These are phyloP conservation scores for Simalia tracyae DNA, from an alignment of 2,797 vertebrate species.

Conservation along the genomic window DNA sequence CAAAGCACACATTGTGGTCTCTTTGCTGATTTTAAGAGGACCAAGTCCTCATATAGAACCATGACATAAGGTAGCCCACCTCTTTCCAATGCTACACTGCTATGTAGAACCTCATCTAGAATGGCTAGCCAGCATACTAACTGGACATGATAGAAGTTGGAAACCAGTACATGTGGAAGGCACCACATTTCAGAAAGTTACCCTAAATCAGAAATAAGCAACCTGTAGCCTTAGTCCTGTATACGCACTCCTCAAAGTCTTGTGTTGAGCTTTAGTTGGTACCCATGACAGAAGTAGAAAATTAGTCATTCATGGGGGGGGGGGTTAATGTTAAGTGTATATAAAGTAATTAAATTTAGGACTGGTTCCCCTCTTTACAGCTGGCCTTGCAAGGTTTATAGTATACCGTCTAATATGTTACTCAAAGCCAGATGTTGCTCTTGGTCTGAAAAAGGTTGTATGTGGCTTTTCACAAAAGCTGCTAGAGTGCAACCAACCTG, in stretches of 20 bases:
- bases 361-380: not conserved
- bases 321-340: not conserved
- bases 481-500: not conserved
- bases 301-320: not conserved
- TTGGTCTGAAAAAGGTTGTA: not conserved
- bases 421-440: not conserved
- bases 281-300: not conserved
- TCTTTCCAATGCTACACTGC: no score
- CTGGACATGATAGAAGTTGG: not conserved
- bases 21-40: no score
- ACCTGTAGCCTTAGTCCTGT: not conserved
- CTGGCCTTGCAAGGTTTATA: not conserved
- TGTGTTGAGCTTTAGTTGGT: not conserved
- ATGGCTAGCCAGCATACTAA: no score
- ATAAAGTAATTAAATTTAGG: not conserved
- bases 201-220: not conserved
- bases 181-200: not conserved
- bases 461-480: not conserved
- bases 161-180: not conserved
- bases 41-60: no score
- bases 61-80: no score
- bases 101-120: no score
- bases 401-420: not conserved
- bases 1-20: no score
- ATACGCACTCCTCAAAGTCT: not conserved